Evolutionary conservation across 1,140 invertebrate species (phyloP), one percentile per base, ranked within the genome.

Genomic region (Teleopsis dalmanni): DNA sequence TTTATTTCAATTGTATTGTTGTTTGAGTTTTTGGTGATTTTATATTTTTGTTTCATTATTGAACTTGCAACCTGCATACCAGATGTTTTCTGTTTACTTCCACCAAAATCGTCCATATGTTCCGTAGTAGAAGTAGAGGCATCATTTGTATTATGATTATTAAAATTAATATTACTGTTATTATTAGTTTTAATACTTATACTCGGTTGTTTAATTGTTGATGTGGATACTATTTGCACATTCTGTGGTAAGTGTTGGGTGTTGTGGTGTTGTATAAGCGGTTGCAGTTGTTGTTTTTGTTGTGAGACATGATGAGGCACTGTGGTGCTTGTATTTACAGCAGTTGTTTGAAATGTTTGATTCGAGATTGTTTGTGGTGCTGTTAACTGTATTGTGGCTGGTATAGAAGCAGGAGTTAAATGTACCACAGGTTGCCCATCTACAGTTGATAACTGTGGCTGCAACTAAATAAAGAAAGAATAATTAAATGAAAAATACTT

Each of bases 381-480:
- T 16, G 58, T 60, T 14, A 70, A 49, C 35, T 70, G 65, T 31
- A 70, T 42, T 6, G 66, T 64, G 31, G 66, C 67, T 41, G 67
- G 67, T 54, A 70, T 62, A 6, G 62, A 65, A 3, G 66, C 62
- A 8, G 67, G 60, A 5, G 67, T 58, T 41, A 70, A 34, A 29
- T 70, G 66, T 56, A 70, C 58, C 4, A 70, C 62, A 5, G 62
- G 67, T 47, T 70, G 67, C 3, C 67, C 67, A 42, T 70, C 66
- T 1, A 62, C 64, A 3, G 62, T 70, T 10, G 64, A 56, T 29
- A 67, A 54, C 44, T 70, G 64, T 9, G 65, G 64, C 35, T 70
- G 67, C 2, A 62, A 41, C 54, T 60, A 40, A n/a, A n/a, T 9
- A 53, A 42, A 41, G 34, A 35, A 48, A 31, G 31, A 16, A 51